Evolutionary conservation across 2,888 invertebrate genomes (phyloP), one percentile per base, ranked within the genome.

Genomic region (Tolmerus cingulatus): DNA sequence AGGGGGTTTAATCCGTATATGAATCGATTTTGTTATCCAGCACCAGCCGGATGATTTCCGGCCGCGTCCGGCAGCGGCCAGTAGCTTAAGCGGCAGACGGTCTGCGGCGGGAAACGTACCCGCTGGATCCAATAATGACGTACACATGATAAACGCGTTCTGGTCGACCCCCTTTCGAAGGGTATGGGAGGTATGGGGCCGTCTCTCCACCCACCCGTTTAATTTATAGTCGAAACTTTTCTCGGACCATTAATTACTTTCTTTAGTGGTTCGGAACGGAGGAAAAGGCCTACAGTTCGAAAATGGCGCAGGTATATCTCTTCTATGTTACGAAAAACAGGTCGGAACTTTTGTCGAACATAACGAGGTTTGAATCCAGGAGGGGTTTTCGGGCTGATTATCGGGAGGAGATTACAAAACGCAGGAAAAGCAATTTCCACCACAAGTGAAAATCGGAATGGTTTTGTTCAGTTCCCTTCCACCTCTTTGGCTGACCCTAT

Each of bases 181-280:
- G 19, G 43, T 19, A 66, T 23, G 2, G 5, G 1, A 2, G n/a
- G 19, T 8, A 55, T 55, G 2, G 7, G 5, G 23, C 23, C 43
- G 23, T 78, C 43, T 23, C 19, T 19, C 14, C 27, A 23, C 12
- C 19, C 9, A 66, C 12, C 78, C 43, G 43, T 43, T 78, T 78
- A 78, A 78, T 78, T 78, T 78, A 78, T 78, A 78, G 78, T 78
- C 78, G 78, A 78, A 78, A 78, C 43, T 78, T 78, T 78, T 46
- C 78, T 40, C 40, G 78, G 78, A 37, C 23, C 78, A 78, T 78
- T 78, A 78, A 78, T 78, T 78, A 78, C 78, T 78, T 78, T 78
- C 43, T 43, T 43, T 40, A 43, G 23, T 46, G 78, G n/a, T n/a
- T 2, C 14, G 14, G 46, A 40, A 78, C 23, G 5, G 40, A 27